Conservation (phyloP, 2,113 vertebrate genomes). For the Pandion haliaetus region DNA sequence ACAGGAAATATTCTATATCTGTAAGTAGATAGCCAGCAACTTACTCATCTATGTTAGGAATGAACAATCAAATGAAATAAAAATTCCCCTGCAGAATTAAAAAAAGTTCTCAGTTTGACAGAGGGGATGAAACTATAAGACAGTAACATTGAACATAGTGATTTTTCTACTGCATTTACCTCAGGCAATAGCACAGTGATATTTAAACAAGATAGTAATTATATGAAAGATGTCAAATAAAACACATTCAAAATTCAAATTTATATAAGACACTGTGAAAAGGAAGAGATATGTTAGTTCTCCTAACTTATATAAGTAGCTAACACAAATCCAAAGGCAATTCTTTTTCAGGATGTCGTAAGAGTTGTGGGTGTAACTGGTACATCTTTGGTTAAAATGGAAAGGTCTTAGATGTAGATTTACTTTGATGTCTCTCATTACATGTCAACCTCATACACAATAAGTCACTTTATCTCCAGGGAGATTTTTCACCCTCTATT, state of each 20-base stretch:
- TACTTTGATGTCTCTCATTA: not conserved
- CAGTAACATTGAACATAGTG: not conserved
- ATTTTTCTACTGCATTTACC: constrained; percentile 56
- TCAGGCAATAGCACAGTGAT: constrained; percentile 24
- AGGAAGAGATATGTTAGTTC: not conserved
- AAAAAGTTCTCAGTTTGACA: not conserved
- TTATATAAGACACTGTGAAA: not conserved
- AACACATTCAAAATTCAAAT: constrained; percentile 35
- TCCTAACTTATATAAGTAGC: not conserved
- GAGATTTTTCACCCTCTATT: not conserved
- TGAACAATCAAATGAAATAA: constrained; percentile 27
- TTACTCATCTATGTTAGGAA: constrained; percentile 2
- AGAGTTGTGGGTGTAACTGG: not conserved
- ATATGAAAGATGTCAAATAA: constrained; percentile 39
- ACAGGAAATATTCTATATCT: not conserved
- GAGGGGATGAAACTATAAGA: not conserved
- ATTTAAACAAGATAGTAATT: constrained; percentile 51
- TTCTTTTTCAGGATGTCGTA: not conserved
- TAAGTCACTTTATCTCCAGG: not conserved
- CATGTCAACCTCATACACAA: not conserved
- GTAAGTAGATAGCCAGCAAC: constrained; percentile 3
- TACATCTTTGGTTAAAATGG: not conserved
- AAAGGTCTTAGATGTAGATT: not conserved
- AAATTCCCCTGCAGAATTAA: constrained; percentile 4
- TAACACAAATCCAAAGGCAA: not conserved